phyloP scores from a whole-genome alignment of 2,797 vertebrate species.

The Xyrichtys novacula region DNA sequence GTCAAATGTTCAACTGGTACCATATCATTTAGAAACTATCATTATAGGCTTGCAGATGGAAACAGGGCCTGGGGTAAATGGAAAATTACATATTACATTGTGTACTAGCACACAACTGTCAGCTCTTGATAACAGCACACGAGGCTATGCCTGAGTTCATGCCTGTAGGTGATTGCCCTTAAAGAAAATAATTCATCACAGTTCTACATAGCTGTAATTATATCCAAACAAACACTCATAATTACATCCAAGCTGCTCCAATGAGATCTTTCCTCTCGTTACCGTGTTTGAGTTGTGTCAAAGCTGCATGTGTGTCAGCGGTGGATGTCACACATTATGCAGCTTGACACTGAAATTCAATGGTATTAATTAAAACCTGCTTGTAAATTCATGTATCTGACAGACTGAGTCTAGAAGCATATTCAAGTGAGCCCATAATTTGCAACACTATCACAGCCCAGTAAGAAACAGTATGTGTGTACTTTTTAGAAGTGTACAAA shows the following conservation, averaged over 20 bases:
- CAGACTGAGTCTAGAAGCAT: too few relatives aligned
- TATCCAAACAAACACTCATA: not conserved
- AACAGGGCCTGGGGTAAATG: not conserved
- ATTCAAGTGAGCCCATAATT: too few relatives aligned
- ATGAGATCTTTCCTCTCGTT: not conserved
- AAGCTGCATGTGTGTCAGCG: not conserved
- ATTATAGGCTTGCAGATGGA: constrained; percentile 10
- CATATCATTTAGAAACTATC: not conserved
- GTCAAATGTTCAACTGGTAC: not conserved
- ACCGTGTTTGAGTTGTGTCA: not conserved
- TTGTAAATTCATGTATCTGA: not conserved
- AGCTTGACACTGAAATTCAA: too few relatives aligned
- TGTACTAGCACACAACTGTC: constrained; percentile 1
- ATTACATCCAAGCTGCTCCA: not conserved
- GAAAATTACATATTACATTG: not conserved
- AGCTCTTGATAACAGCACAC: not conserved
- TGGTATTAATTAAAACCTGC: not conserved
- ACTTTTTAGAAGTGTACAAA: not conserved
- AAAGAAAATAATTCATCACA: not conserved
- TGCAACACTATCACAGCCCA: too few relatives aligned
- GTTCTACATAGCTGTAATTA: not conserved
- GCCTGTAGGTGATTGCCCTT: not conserved
- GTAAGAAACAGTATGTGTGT: not conserved
- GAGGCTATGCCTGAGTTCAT: not conserved
- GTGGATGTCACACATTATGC: not conserved